Evolutionary conservation across 2,113 vertebrate genomes (phyloP), one percentile per base, ranked within the genome.

Genomic region (Macroglossus sobrinus): DNA sequence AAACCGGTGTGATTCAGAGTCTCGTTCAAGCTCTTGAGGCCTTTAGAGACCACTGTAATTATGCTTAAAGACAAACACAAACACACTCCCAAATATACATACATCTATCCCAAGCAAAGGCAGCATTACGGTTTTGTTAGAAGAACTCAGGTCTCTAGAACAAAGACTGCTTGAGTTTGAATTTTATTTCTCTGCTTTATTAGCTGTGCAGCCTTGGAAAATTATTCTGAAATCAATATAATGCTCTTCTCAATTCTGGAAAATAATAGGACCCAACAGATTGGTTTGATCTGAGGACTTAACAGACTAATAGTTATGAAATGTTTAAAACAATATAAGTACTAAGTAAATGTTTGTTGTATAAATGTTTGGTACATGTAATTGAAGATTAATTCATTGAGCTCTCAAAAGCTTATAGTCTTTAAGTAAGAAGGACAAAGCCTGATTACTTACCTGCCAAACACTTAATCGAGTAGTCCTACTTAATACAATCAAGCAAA

Each of bases 181-280:
- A 55, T 59, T 24, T n/a, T 40, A 15, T 74, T 59, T 33, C 22
- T 11, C 59, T 89, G 18, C 22, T 55, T 82, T 89, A 80, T 35
- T 84, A 69, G 2, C 14, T 28, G 14, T 35, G 6, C 4, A 66
- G 9, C 22, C 35, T 50, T 74, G 21, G 35, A n/a, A 15, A 74
- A 33, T 16, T 1, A 0, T 50, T 2, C 0, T 45, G 26, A n/a
- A 47, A 2, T 66, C 8, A 45, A 2, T 40, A 1, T 28, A 11
- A 72, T 10, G 43, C 18, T 91, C 8, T 76, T 66, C 30, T 10
- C 15, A 74, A 24, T 35, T 78, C 22, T 78, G n/a, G 5, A 38
- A 50, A 69, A 63, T 69, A 45, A 50, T 21, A 68, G 0, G 12
- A 30, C 5, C 10, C 10, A 30, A 55, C 4, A 35, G 22, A 30